Base-by-base conservation (phyloP, 1,140 invertebrate genomes). In the Agrilus planipennis region DNA sequence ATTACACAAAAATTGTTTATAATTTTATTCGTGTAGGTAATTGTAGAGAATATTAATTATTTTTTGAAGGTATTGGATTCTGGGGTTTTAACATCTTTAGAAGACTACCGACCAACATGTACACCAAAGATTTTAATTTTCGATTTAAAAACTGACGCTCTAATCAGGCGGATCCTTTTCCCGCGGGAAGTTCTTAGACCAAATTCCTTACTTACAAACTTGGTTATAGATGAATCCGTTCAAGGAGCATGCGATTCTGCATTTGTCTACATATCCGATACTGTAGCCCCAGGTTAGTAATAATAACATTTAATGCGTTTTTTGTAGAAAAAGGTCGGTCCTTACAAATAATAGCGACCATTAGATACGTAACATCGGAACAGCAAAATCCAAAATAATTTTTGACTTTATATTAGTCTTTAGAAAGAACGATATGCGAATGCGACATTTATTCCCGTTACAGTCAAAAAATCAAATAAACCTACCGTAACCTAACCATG, bases 71-170 rank as follows among this genome's bases (percentile, higher is more conserved):
- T 69, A 7, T 41, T 70, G 14, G 75, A 78, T 58, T 72, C 75
- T 14, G 84, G 84, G 0, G 67, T 87, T 0, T 71, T 77, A 38
- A 79, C 79, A 7, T 83, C 80, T 0, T 55, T 87, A 11, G 81
- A 83, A 39, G 77, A 84, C 50, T 86, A 79, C 62, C 71, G 69
- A 11, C 67, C 75, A 4, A 73, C 78, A 11, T 89, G 85, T 54
- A 76, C 77, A 0, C 85, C 85, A 0, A 88, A 87, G 63, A 68
- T 88, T 15, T 64, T 87, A 11, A 73, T 87, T 11, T 84, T 87
- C 42, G 83, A 89, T 54, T 63, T 85, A 51, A 68, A 70, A 15
- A 84, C 77, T 0, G 74, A 82, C 57, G 68, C 70, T 28, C 57
- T 81, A 19, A 70, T 84, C 37, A 46, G 65, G 29, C 64, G 53